A percentile compares a stretch with the other conserved stretches of the same genome.
Evolutionary conservation across 2,113 vertebrate genomes (phyloP).

Genomic region (Dipodomys ordii): DNA sequence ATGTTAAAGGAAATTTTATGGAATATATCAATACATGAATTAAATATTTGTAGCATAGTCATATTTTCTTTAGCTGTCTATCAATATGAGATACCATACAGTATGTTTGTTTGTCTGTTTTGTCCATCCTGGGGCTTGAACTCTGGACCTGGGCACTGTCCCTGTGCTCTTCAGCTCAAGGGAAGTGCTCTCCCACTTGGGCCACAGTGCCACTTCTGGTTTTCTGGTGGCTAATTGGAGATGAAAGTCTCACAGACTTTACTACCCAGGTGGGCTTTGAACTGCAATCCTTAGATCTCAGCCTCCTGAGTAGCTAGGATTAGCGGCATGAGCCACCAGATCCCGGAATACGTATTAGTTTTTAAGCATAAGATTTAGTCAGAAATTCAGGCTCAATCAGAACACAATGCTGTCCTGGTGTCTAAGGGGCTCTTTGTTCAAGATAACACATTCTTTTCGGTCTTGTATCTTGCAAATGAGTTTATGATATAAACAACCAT

Average conservation of each 20-base stretch:
- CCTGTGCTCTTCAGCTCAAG: no score
- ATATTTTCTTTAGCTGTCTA: not conserved
- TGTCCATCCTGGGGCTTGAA: no score
- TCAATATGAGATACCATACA: not conserved
- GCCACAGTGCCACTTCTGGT: no score
- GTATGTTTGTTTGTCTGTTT: no score
- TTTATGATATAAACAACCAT: not conserved
- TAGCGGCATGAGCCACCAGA: no score
- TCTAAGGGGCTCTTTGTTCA: not conserved
- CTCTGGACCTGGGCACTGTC: no score
- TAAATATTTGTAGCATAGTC: not conserved
- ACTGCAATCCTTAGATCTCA: no score
- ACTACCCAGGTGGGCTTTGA: no score
- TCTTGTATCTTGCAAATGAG: not conserved
- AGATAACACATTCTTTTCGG: not conserved
- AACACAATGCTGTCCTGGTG: not conserved
- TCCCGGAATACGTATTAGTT: not conserved
- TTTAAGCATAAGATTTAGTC: not conserved
- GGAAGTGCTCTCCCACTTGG: no score
- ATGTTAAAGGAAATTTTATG: not conserved
- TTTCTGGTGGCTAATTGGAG: no score
- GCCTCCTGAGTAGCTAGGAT: no score
- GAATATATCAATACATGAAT: not conserved
- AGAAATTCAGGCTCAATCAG: not conserved
- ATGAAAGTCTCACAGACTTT: no score